Conservation (phyloP, 2,113 vertebrate genomes). For the Heptranchias perlo region DNA sequence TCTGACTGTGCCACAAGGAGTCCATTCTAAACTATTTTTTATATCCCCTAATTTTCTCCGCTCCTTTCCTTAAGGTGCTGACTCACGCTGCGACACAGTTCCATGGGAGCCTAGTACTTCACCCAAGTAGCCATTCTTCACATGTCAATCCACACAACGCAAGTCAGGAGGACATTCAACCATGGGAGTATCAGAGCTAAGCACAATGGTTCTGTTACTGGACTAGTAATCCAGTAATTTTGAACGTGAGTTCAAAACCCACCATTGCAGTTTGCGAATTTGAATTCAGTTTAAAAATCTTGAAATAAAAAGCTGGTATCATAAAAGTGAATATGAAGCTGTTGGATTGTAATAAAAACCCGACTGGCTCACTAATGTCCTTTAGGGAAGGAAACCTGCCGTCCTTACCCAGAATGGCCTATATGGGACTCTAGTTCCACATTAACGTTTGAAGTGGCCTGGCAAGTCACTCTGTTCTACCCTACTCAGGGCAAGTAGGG, state of each 20-base stretch:
- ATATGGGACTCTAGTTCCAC: neutral
- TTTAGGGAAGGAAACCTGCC: neutral
- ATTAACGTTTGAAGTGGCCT: neutral
- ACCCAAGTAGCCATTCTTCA: neutral
- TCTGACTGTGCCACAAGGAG: neutral
- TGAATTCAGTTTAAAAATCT: neutral
- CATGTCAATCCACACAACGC: too few relatives aligned
- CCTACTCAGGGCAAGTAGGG: neutral
- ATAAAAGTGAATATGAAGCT: neutral
- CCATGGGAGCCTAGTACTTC: too few relatives aligned
- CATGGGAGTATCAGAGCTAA: neutral
- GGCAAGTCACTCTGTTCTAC: neutral
- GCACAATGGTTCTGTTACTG: neutral
- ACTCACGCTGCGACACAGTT: too few relatives aligned
- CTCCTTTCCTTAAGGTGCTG: too few relatives aligned
- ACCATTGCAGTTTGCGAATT: neutral
- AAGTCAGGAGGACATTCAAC: neutral
- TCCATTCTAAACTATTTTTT: neutral
- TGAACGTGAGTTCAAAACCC: neutral
- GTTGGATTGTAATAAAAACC: neutral
- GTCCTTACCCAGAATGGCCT: neutral
- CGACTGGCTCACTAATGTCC: neutral
- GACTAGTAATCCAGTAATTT: neutral
- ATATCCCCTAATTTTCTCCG: neutral
- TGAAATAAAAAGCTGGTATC: neutral